Conservation (phyloP, 2,888 invertebrate species). For the Didymodactylos carnosus region DNA sequence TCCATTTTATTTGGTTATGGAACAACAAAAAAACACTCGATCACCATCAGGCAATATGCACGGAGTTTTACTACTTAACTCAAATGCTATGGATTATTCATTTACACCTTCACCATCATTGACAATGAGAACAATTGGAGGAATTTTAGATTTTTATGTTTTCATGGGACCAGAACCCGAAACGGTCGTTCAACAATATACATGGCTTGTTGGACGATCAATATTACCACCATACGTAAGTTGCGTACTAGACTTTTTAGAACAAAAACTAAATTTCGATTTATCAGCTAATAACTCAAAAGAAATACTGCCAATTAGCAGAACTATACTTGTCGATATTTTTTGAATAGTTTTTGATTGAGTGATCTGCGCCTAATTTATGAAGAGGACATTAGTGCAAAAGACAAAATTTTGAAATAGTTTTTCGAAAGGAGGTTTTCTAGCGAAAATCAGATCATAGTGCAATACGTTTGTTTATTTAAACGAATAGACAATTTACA, state of each 20-base stretch:
- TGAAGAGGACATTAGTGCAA: no score
- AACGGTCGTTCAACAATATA: slow-evolving; percentile 36
- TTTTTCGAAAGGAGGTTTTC: no score
- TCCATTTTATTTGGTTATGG: slow-evolving; percentile 57
- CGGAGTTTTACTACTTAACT: slow-evolving; percentile 58
- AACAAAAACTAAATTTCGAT: not conserved
- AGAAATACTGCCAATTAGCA: no score
- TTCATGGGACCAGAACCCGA: slow-evolving; percentile 54
- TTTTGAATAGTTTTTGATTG: no score
- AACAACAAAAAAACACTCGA: slow-evolving; percentile 25
- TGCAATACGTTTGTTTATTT: no score
- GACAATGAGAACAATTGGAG: slow-evolving; percentile 61
- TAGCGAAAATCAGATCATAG: no score
- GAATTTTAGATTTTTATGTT: slow-evolving; percentile 57
- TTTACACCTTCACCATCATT: slow-evolving; percentile 50
- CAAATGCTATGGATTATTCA: slow-evolving; percentile 45
- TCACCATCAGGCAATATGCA: slow-evolving; percentile 35
- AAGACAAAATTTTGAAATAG: no score
- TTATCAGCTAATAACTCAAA: no score
- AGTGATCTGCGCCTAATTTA: no score
- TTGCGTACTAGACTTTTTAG: not conserved
- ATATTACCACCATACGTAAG: slow-evolving; percentile 7
- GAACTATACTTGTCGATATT: no score
- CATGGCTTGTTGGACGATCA: slow-evolving; percentile 22
- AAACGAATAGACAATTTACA: no score